Percentiles rank a stretch among this genome's conserved stretches.
These are phyloP conservation scores for Gymnocypris eckloni DNA, from an alignment of 2,797 vertebrate genomes.

Conservation along the genomic window DNA sequence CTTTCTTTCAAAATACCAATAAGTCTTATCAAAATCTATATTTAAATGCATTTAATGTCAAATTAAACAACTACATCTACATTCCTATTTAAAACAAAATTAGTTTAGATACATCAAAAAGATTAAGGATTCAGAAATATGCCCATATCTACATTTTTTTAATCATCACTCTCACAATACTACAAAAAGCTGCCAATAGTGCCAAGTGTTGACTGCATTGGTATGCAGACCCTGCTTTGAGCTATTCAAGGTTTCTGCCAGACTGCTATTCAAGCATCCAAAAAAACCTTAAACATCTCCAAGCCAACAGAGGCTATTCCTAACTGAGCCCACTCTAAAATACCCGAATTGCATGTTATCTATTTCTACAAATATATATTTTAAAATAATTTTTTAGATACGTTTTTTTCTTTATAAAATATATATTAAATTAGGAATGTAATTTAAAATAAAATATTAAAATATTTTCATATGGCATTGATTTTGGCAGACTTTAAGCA, in stretches of 20 bases:
- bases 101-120: background rate
- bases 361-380: background rate
- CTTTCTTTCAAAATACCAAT: background rate
- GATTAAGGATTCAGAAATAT: background rate
- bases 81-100: background rate
- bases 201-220: conserved; percentile 12
- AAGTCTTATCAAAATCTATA: background rate
- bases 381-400: background rate
- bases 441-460: background rate
- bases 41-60: background rate
- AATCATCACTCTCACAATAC: background rate
- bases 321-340: background rate
- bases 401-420: background rate
- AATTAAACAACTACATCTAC: background rate
- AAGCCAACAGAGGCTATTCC: conserved; percentile 21
- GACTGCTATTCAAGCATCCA: conserved; percentile 25
- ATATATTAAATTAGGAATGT: background rate
- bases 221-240: conserved; percentile 40
- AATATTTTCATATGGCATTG: background rate
- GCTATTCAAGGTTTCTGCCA: conserved; percentile 25
- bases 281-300: background rate
- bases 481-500: background rate
- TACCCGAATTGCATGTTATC: background rate
- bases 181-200: conserved; percentile 2
- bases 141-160: background rate